Base-by-base conservation (phyloP, 2,113 vertebrate genomes). In the Rhynchopsitta pachyrhyncha region DNA sequence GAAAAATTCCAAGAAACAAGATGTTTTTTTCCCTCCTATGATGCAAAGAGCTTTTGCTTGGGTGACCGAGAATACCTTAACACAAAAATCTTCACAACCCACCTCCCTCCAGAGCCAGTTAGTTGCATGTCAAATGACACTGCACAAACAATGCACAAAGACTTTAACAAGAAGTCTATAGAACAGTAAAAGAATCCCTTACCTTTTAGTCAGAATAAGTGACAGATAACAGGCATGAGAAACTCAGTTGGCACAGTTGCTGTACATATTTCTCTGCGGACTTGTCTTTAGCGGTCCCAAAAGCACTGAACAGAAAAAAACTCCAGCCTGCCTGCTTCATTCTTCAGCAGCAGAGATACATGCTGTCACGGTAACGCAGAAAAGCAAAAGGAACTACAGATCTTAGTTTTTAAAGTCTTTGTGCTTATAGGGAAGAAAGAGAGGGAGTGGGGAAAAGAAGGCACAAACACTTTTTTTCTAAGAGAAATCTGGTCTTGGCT, bases 341-440 rank as follows among this genome's bases (percentile, higher is more conserved):
- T 97, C 96, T 97, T 97, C 97, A 83, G 97, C 93, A 93, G 93
- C 88, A 89, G 93, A 96, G 97, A 96, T 87, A 90, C 96, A 95
- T 24, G 98, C 98, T 98, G 93, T 98, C 98, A 98, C 85, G 97
- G 98, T 97, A 98, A 98, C 97, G 52, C 69, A 31, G 82, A 96
- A 94, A 96, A 66, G 91, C 78, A 78, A 78, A 95, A 88, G 27
- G 76, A 97, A 97, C 94, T 95, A 96, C 86, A 94, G 96, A 97
- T 97, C 96, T 97, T 91, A 95, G 97, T 98, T 94, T 97, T 97
- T 86, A 90, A 92, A 96, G 96, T 91, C 93, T 97, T 98, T 98
- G 97, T 98, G 97, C 95, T 97, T 95, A 93, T 62, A 95, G 87
- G 37, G 69, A 94, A 96, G 93, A 96, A 87, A 92, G 90, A 89